A percentile compares a stretch with the other conserved stretches of the same genome.
Conservation (phyloP, 2,888 invertebrate species). For the Trypoxylon attenuatum region DNA sequence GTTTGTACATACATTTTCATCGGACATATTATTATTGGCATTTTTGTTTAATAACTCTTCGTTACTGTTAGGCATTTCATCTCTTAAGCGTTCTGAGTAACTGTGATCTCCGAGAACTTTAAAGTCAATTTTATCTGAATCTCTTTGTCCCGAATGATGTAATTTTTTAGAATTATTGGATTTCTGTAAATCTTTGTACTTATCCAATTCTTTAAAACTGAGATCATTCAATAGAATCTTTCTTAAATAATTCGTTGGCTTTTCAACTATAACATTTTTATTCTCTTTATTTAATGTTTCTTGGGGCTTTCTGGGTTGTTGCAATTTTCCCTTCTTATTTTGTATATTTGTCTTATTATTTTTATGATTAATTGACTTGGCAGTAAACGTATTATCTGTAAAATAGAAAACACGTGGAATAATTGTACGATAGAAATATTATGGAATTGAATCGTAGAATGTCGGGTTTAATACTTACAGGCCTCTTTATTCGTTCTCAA, state of each 20-base stretch:
- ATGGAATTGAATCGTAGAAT: no score
- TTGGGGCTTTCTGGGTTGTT: constrained; percentile 62
- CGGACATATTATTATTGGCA: constrained; percentile 52
- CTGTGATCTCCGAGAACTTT: constrained; percentile 69
- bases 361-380: constrained; percentile 56
- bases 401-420: no score
- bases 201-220: constrained; percentile 63
- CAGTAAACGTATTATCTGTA: constrained; percentile 62
- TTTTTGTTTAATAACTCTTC: constrained; percentile 40
- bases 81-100: constrained; percentile 65
- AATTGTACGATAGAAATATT: no score
- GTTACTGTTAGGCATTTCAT: constrained; percentile 46
- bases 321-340: constrained; percentile 59
- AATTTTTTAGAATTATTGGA: constrained; percentile 40
- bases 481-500: constrained; percentile 64
- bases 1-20: constrained; percentile 64
- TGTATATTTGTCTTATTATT: constrained; percentile 59
- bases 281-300: constrained; percentile 69
- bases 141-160: constrained; percentile 39
- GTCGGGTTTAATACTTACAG: constrained; percentile 54
- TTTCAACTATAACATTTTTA: constrained; percentile 63
- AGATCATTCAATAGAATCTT: constrained; percentile 67
- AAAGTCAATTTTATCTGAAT: constrained; percentile 41
- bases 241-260: constrained; percentile 65
- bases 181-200: constrained; percentile 56